These are phyloP conservation scores for Augochlorella aurata DNA, from an alignment of 2,888 invertebrate genomes.

Conservation along the genomic window DNA sequence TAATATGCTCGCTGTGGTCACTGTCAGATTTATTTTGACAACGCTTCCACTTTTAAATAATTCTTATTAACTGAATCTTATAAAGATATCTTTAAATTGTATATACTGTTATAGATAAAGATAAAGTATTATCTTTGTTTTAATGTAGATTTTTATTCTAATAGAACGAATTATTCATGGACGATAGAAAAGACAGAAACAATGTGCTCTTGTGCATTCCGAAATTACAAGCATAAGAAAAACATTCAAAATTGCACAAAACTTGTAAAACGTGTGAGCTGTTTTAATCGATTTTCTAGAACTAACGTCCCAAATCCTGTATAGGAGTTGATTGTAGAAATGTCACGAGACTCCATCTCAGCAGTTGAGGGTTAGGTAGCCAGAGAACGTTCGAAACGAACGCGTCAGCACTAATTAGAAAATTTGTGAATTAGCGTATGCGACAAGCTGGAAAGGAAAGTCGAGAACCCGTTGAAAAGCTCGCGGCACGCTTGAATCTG, in stretches of 20 bases:
- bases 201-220: neutral
- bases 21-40: too few relatives aligned
- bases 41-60: too few relatives aligned
- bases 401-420: too few relatives aligned
- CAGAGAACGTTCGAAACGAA: neutral
- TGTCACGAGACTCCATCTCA: neutral
- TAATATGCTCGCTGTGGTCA: too few relatives aligned
- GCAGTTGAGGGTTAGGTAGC: neutral
- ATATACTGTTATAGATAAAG: too few relatives aligned
- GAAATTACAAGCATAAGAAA: neutral
- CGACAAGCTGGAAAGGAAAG: constrained; percentile 22
- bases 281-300: neutral
- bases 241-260: neutral
- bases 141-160: too few relatives aligned
- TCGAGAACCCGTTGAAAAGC: neutral
- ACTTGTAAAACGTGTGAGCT: neutral
- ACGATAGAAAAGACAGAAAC: too few relatives aligned
- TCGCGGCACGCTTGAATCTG: constrained; percentile 9
- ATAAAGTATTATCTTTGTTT: too few relatives aligned
- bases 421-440: neutral
- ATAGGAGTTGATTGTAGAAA: neutral
- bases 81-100: too few relatives aligned
- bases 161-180: too few relatives aligned
- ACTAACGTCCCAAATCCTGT: neutral
- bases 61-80: too few relatives aligned